Evolutionary conservation across 2,113 vertebrate species (phyloP).

Genomic region (Serilophus lunatus): DNA sequence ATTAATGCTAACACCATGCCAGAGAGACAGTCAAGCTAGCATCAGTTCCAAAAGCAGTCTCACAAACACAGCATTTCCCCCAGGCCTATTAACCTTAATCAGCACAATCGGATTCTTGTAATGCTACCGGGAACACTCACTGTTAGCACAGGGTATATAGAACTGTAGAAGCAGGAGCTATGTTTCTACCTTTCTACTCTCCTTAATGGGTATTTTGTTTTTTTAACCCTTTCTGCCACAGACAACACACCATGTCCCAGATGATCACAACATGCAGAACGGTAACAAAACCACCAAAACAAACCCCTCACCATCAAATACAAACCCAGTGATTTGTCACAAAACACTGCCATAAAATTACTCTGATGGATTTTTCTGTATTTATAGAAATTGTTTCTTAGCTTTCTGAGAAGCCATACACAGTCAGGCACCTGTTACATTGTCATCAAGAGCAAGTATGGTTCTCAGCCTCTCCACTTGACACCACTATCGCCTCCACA

Average conservation of each 20-base stretch:
- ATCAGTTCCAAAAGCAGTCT: not conserved
- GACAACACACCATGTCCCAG: not conserved
- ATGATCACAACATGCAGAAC: not conserved
- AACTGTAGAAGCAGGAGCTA: no score
- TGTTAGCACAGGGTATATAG: no score
- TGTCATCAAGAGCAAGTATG: not conserved
- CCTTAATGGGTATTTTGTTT: fast-evolving
- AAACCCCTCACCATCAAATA: not conserved
- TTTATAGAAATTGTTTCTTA: not conserved
- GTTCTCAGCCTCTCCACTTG: not conserved
- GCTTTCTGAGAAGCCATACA: not conserved
- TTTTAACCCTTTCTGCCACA: not conserved
- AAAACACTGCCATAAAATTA: not conserved
- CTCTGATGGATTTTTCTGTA: not conserved
- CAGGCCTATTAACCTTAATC: not conserved
- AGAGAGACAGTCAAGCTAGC: not conserved
- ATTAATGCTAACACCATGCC: not conserved
- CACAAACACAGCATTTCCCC: not conserved
- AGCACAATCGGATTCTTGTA: not conserved
- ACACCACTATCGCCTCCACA: not conserved
- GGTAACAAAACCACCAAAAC: not conserved
- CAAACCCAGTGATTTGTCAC: not conserved
- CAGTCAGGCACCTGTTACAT: not conserved
- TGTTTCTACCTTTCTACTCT: not conserved
- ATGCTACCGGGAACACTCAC: not conserved